Conservation (phyloP, 2,113 vertebrate species). For the Tautogolabrus adspersus region DNA sequence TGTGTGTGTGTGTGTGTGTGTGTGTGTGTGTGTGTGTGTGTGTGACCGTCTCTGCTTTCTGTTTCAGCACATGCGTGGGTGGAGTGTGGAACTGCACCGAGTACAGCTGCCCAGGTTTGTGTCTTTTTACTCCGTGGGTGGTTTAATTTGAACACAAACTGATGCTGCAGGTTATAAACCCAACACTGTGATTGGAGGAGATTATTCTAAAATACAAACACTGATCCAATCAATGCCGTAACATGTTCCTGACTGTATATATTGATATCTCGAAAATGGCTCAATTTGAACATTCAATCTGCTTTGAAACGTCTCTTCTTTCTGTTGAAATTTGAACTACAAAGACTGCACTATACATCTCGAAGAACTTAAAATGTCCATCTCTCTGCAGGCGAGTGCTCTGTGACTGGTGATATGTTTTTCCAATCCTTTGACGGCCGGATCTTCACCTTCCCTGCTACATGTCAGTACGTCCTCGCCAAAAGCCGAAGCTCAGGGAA, state of each 20-base stretch:
- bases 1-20: background rate
- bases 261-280: no score
- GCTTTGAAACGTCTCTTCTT: no score
- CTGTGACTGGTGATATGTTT: constrained; percentile 93
- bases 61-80: constrained; percentile 89
- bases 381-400: constrained; percentile 90
- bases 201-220: background rate
- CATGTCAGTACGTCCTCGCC: constrained; percentile 93
- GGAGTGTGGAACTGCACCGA: constrained; percentile 94
- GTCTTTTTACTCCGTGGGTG: background rate
- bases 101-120: constrained; percentile 90
- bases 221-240: no score
- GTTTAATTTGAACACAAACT: background rate
- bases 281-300: no score
- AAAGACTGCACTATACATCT: no score
- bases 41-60: constrained; percentile 64
- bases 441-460: constrained; percentile 90
- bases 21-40: no score
- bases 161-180: background rate
- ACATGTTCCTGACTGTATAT: no score
- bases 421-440: constrained; percentile 95
- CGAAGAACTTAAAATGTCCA: no score
- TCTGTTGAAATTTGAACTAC: no score
- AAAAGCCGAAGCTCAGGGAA: constrained; percentile 89
- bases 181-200: background rate